Conservation (phyloP, 23 tunicate genomes). For the Phallusia fumigata region DNA sequence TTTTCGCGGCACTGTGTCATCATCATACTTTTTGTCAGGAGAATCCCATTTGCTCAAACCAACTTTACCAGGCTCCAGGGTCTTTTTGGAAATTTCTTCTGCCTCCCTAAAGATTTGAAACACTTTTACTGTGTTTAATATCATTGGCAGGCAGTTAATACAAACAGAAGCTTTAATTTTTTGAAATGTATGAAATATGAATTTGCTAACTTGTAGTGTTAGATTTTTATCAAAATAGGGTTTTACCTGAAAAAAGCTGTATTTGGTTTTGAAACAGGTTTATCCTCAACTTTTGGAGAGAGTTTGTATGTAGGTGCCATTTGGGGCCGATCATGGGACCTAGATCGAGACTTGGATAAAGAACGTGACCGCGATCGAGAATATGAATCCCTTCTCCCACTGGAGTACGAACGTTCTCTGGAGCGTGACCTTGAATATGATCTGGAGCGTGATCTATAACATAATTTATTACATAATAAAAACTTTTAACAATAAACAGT, state of each 20-base stretch:
- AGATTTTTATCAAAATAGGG: no score
- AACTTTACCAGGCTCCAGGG: constrained; percentile 4
- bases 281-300: not conserved
- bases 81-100: not conserved
- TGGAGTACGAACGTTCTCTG: constrained; percentile 40
- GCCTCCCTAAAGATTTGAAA: not conserved
- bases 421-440: constrained; percentile 63
- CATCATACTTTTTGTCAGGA: not conserved
- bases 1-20: not conserved
- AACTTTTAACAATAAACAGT: not conserved
- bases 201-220: no score
- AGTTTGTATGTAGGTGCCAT: not conserved
- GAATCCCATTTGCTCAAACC: constrained; percentile 8
- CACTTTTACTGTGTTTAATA: no score
- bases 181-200: no score
- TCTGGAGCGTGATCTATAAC: constrained; percentile 27
- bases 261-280: constrained; percentile 18
- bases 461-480: not conserved
- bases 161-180: no score
- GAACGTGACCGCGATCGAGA: constrained; percentile 49
- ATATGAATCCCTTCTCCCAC: constrained; percentile 11
- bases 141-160: no score
- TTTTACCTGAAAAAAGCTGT: constrained; percentile 29
- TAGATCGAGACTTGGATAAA: not conserved
- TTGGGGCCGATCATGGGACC: constrained; percentile 9